Base-by-base conservation (phyloP, 2,888 invertebrate genomes). In the Rhamnusium bicolor region DNA sequence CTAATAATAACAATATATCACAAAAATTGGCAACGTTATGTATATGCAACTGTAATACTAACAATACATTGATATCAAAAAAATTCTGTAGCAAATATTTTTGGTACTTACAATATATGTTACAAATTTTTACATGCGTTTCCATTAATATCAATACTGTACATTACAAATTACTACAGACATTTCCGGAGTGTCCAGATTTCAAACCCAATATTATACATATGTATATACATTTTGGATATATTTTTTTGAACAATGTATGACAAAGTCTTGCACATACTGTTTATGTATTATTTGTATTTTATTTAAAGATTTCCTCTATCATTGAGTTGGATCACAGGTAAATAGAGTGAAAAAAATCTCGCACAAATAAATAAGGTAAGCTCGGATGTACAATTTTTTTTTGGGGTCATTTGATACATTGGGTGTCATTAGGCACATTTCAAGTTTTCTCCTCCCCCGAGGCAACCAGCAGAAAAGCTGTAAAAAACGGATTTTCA, bases 21-120 rank as follows among this genome's bases (percentile, higher is more conserved):
- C 86, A 86, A 85, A 85, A 83, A 84, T 86, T 86, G 86, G 86
- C 86, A 86, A 86, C 85, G 82, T 78, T 80, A 77, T 81, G 73
- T 67, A 75, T 65, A 70, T 71, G 74, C 71, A 60, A 61, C 61
- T 69, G 58, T 73, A 77, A 75, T 74, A 75, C 68, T 72, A 72
- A 62, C 69, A 73, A 70, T 24, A 61, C 61, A 71, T 71, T 66
- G 75, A 77, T 72, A 69, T 73, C 32, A 66, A 74, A 49, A 75
- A 78, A 74, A 75, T 68, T 70, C 72, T 71, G 61, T 72, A 77
- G 73, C 70, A 73, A 66, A 60, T 29, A 49, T 47, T 32, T 46
- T 40, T 66, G 53, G 32, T 65, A 53, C 18, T 27, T 27, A 65
- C 51, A 19, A 14, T 24, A 32, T 53, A 53, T 32, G 29, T 21